A percentile compares a stretch with the other conserved stretches of the same genome.
Conservation (phyloP, 2,113 vertebrate species). For the Thamnaconus septentrionalis region DNA sequence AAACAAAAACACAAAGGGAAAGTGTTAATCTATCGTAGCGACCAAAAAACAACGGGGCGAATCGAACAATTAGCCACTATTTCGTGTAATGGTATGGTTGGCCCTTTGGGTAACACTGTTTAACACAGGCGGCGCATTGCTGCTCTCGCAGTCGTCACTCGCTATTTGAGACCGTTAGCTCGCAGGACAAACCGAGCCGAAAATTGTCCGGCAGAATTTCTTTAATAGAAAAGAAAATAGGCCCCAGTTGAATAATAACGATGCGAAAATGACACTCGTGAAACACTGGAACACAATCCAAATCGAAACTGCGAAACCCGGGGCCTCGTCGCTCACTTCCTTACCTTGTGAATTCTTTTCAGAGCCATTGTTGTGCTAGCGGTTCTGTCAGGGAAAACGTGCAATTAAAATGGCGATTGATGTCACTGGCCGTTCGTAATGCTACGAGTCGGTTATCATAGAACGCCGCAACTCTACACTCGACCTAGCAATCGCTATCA, state of each 20-base stretch:
- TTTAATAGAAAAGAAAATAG: background rate
- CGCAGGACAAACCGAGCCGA: constrained; percentile 1
- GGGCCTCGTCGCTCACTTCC: constrained; percentile 77
- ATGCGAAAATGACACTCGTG: background rate
- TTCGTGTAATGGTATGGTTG: constrained; percentile 14
- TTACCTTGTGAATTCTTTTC: constrained; percentile 96
- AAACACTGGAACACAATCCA: background rate
- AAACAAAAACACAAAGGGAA: too few relatives aligned
- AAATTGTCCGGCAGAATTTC: background rate
- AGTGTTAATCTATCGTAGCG: background rate
- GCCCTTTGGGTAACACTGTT: constrained; percentile 31
- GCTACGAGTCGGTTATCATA: constrained; percentile 51
- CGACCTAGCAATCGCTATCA: constrained; percentile 33
- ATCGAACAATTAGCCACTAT: background rate
- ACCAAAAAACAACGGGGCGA: background rate
- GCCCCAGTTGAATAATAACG: background rate
- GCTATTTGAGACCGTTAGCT: constrained; percentile 48
- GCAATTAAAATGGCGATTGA: constrained; percentile 78
- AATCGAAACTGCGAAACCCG: constrained; percentile 51
- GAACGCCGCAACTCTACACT: constrained; percentile 46
- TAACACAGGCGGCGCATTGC: constrained; percentile 57
- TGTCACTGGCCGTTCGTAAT: constrained; percentile 57
- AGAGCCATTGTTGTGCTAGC: constrained; percentile 90
- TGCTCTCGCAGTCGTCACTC: constrained; percentile 45
- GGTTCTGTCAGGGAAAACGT: constrained; percentile 81